phyloP scores from a whole-genome alignment of 1,140 invertebrate genomes.

The Magallana gigas region DNA sequence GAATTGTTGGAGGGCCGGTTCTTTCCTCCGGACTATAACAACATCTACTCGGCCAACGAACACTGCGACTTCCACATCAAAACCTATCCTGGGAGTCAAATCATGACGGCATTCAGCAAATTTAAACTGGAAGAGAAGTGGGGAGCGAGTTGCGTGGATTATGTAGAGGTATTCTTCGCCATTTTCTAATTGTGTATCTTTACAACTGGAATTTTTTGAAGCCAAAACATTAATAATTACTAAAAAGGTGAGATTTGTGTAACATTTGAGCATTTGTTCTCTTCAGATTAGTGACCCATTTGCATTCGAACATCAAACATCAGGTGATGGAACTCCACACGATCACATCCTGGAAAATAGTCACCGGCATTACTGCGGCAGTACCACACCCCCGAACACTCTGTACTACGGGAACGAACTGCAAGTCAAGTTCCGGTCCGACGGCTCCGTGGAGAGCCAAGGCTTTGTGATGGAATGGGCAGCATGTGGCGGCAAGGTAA shows the following conservation, averaged over 20 bases:
- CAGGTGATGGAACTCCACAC: not conserved
- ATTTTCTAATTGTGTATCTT: too few species aligned
- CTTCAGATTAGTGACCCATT: not conserved
- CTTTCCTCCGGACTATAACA: not conserved
- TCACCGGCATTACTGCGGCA: not conserved
- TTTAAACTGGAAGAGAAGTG: conserved; percentile 5
- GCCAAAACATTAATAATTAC: too few species aligned
- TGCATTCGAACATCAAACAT: conserved; percentile 3
- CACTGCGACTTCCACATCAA: conserved; percentile 10
- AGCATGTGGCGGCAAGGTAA: not conserved
- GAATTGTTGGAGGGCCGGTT: not conserved
- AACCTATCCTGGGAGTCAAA: not conserved
- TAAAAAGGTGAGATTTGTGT: too few species aligned
- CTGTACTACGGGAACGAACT: conserved; percentile 1
- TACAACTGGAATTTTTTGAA: too few species aligned
- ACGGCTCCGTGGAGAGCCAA: not conserved
- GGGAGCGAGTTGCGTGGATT: conserved; percentile 7
- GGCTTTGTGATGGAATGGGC: conserved; percentile 25
- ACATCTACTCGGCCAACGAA: conserved; percentile 12
- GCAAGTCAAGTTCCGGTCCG: not conserved
- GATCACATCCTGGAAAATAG: not conserved
- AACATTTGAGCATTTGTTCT: not conserved
- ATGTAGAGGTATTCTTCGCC: conserved; percentile 16
- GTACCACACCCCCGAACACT: not conserved
- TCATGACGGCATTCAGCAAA: conserved; percentile 2